Evolutionary conservation across 2,797 vertebrate species (phyloP).

Genomic region (Xenopus petersii): DNA sequence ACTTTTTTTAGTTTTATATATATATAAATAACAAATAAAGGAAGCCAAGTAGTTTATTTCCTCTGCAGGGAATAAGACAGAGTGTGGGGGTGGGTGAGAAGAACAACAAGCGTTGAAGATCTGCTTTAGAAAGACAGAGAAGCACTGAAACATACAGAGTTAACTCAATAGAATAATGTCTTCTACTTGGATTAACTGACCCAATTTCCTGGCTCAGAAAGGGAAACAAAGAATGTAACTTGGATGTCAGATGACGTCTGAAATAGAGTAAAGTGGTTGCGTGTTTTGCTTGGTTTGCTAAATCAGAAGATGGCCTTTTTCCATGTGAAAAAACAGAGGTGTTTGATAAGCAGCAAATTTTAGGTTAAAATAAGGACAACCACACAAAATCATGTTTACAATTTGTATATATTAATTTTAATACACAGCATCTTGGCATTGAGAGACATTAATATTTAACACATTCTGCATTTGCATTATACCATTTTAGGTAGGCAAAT

Average conservation of each 20-base stretch:
- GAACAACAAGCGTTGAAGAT: not conserved
- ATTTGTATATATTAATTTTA: no score
- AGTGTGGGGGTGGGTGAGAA: not conserved
- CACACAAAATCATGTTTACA: no score
- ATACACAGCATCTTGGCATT: no score
- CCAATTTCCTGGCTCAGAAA: conserved; percentile 63
- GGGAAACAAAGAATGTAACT: conserved; percentile 58
- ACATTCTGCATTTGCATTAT: no score
- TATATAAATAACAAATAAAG: no score
- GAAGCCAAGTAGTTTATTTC: no score
- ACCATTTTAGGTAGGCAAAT: no score
- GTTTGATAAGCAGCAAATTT: conserved; percentile 33
- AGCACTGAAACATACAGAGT: conserved; percentile 62
- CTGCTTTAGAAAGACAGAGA: conserved; percentile 32
- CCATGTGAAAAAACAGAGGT: conserved; percentile 15
- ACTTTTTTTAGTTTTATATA: no score
- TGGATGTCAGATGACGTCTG: conserved; percentile 49
- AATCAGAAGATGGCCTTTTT: conserved; percentile 36
- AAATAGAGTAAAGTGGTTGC: conserved; percentile 45
- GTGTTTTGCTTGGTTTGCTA: conserved; percentile 36
- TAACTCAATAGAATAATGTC: conserved; percentile 69
- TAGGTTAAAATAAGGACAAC: conserved; percentile 33
- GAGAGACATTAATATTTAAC: no score
- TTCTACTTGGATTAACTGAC: conserved; percentile 73
- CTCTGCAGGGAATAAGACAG: no score